Evolutionary conservation across 1,140 invertebrate genomes (phyloP), one percentile per base, ranked within the genome.

Genomic region (Rhopalosiphum maidis): DNA sequence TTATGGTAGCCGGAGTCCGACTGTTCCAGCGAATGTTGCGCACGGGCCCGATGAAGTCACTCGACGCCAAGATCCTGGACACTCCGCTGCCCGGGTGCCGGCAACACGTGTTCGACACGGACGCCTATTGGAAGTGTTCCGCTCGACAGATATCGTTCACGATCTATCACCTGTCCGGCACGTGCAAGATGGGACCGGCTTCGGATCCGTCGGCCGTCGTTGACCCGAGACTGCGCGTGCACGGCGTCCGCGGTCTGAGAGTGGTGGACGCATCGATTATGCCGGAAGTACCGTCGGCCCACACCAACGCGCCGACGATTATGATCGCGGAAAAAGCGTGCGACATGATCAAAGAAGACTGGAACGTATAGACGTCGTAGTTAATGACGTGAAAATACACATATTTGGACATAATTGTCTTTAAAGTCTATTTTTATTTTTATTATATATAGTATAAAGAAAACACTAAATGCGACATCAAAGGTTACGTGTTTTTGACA

Each of bases 301-400:
- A 98, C 95, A 97, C 97, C 0, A 97, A 97, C 95, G 97, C 97
- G 1, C 97, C 97, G 1, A 96, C 96, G 6, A 97, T 97, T 21
- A 97, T 97, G 97, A 97, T 97, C 21, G 97, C 96, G 4, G 97
- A 98, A 95, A 98, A 97, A 95, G 97, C 96, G 18, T 96, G 97
- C 15, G 97, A 98, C 94, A 96, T 98, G 95, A 97, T 98, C 83
- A 97, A 97, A 48, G 77, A 90, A 41, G 85, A 93, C n/a, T 94
- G 92, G 87, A 30, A 25, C 54, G 23, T 7, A 25, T 23, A 23
- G 54, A 25, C 54, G 23, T 30, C 0, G 25, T 60, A 30, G 55
- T 21, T 30, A 11, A 3, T 1, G 37, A 37, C 37, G 37, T 2
- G 37, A 37, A 37, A 37, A 2, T 37, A 37, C 37, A 37, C 0